Conservation (phyloP, 2,113 vertebrate species). For the Mionectes macconnelli region DNA sequence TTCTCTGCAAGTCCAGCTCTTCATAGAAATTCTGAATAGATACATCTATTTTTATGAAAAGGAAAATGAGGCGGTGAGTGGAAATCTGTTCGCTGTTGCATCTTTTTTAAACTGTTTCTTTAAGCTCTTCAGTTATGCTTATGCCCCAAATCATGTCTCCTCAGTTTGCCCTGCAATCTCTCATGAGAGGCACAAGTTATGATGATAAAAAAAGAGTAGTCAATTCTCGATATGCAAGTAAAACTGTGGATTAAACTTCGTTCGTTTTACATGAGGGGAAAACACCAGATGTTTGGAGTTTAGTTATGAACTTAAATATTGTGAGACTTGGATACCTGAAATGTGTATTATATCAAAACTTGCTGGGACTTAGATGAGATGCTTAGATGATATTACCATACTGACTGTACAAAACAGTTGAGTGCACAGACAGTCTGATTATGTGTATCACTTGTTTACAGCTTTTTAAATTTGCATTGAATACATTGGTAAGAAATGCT, state of each 20-base stretch:
- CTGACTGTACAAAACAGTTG: background rate
- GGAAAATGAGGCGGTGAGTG: constrained; percentile 93
- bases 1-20: constrained; percentile 96
- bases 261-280: background rate
- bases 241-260: background rate
- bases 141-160: background rate
- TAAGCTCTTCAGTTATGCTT: background rate
- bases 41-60: constrained; percentile 98
- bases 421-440: background rate
- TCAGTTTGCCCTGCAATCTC: background rate
- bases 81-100: background rate
- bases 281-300: background rate
- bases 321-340: background rate
- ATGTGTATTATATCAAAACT: background rate
- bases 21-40: constrained; percentile 99
- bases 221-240: background rate
- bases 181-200: background rate
- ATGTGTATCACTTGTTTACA: background rate
- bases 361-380: background rate
- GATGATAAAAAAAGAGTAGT: background rate
- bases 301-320: background rate
- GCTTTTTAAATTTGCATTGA: background rate
- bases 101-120: background rate
- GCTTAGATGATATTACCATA: background rate
- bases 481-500: background rate